Conservation (phyloP, 2,888 invertebrate genomes). For the Mesodorylaimus sp. region DNA sequence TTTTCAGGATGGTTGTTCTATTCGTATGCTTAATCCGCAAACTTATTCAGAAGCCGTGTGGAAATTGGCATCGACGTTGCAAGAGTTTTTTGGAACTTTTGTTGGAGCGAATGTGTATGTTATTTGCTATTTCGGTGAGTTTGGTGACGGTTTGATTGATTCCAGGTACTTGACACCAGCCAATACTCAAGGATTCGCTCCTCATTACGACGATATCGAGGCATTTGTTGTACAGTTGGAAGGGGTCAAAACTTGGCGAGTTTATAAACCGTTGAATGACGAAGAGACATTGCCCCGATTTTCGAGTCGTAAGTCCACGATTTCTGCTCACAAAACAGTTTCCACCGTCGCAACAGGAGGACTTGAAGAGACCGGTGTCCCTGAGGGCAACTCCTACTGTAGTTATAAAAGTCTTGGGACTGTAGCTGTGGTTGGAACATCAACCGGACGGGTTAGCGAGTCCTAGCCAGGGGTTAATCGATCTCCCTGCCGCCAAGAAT, state of each 20-base stretch:
- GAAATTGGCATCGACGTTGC: constrained; percentile 50
- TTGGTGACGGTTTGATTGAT: background rate
- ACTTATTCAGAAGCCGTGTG: constrained; percentile 48
- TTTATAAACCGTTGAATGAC: constrained; percentile 52
- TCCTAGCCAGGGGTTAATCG: no score
- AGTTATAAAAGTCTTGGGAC: no score
- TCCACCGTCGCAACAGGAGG: no score
- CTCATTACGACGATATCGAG: constrained; percentile 96
- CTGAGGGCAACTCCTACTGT: no score
- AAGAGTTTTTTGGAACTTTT: constrained; percentile 78
- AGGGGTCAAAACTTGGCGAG: constrained; percentile 78
- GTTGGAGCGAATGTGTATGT: constrained; percentile 68
- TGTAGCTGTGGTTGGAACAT: no score
- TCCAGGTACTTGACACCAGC: constrained; percentile 70
- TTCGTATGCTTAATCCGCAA: constrained; percentile 72
- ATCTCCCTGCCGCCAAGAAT: no score
- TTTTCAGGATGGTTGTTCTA: constrained; percentile 58
- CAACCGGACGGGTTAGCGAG: no score
- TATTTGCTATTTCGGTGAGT: no score
- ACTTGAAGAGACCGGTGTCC: no score
- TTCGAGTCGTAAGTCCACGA: constrained; percentile 56
- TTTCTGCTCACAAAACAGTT: no score
- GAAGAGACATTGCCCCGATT: constrained; percentile 53
- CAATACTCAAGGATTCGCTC: constrained; percentile 89
- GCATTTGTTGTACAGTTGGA: constrained; percentile 90